Conservation (phyloP, 2,888 invertebrate genomes). For the Ochropleura leucogaster region DNA sequence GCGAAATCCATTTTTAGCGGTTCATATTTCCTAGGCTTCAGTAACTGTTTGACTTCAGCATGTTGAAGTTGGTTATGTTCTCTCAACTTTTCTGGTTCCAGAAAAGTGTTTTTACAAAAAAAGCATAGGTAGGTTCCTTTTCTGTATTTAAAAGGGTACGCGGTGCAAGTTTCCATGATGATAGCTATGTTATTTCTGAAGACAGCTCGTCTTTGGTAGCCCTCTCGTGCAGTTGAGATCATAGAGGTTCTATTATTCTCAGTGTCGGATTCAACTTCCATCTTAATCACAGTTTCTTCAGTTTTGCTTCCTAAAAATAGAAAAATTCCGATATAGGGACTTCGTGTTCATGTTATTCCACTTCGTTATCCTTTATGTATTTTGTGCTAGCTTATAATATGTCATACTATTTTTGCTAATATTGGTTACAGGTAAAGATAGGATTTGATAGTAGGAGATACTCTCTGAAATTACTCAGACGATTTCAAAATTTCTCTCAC, state of each 20-base stretch:
- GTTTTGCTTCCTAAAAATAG: slow-evolving; percentile 88
- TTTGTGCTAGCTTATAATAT: slow-evolving; percentile 17
- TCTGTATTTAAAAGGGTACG: slow-evolving; percentile 87
- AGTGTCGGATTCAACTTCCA: slow-evolving; percentile 75
- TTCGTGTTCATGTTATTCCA: slow-evolving; percentile 63
- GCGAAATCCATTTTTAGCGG: slow-evolving; percentile 86
- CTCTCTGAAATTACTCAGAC: neutral
- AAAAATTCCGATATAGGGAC: slow-evolving; percentile 86
- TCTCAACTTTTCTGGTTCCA: slow-evolving; percentile 85
- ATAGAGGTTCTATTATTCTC: slow-evolving; percentile 63
- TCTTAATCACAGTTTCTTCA: slow-evolving; percentile 78
- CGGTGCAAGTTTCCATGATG: slow-evolving; percentile 82
- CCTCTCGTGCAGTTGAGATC: slow-evolving; percentile 60
- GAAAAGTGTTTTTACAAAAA: slow-evolving; percentile 83
- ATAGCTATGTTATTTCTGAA: slow-evolving; percentile 84
- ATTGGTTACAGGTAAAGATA: neutral
- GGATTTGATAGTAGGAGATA: neutral
- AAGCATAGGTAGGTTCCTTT: slow-evolving; percentile 86
- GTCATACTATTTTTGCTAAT: neutral
- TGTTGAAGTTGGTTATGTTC: slow-evolving; percentile 80
- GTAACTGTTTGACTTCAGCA: slow-evolving; percentile 72
- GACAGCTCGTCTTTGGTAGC: slow-evolving; percentile 78
- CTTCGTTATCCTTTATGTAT: slow-evolving; percentile 54
- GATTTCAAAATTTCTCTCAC: neutral
- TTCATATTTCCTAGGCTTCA: slow-evolving; percentile 85